phyloP scores from a whole-genome alignment of 2,888 invertebrate species.

The Eueremaeus valkanovi region DNA sequence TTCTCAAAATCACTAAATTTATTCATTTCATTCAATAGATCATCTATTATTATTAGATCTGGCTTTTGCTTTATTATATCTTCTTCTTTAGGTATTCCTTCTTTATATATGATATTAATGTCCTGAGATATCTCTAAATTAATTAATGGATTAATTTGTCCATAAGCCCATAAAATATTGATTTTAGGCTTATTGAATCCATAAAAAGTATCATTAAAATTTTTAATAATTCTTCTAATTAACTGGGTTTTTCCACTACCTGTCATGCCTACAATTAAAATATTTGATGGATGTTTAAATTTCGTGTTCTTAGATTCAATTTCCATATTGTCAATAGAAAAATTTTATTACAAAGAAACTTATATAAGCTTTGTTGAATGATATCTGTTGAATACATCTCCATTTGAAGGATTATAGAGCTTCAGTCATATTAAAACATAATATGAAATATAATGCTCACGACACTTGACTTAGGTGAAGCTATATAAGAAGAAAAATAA shows the following conservation, averaged over 20 bases:
- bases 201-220: neutral
- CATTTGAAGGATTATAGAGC: too few relatives aligned
- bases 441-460: too few relatives aligned
- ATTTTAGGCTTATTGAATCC: neutral
- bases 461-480: too few relatives aligned
- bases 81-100: neutral
- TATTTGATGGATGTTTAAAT: conserved; percentile 34
- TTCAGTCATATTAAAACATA: too few relatives aligned
- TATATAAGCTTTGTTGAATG: too few relatives aligned
- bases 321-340: too few relatives aligned
- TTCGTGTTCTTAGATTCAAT: neutral
- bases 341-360: too few relatives aligned
- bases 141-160: conserved; percentile 26
- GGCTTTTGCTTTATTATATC: neutral
- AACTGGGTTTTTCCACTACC: conserved; percentile 37
- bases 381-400: too few relatives aligned
- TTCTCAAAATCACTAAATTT: conserved; percentile 20
- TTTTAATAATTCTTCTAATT: conserved; percentile 25
- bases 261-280: conserved; percentile 26
- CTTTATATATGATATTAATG: neutral
- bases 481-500: too few relatives aligned
- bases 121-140: neutral
- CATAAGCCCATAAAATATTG: conserved; percentile 38
- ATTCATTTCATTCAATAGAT: conserved; percentile 35
- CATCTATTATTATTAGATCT: conserved; percentile 38